These are phyloP conservation scores for Cartodere bifasciata DNA, from an alignment of 2,888 invertebrate species.

Conservation along the genomic window DNA sequence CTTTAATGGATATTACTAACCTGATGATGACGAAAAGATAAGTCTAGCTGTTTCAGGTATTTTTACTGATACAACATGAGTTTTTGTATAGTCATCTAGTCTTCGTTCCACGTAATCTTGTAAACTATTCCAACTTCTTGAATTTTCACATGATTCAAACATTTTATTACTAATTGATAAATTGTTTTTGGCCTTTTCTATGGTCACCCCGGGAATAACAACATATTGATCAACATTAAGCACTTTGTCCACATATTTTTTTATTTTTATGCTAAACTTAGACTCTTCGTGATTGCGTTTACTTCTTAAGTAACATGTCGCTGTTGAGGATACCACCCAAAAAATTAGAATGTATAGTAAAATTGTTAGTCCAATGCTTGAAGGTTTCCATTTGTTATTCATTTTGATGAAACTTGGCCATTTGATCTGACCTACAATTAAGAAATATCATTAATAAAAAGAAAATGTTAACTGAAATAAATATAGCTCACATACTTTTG, in stretches of 20 bases:
- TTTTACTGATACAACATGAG: conserved; percentile 51
- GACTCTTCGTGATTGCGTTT: conserved; percentile 14
- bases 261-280: conserved; percentile 40
- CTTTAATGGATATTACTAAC: too few relatives aligned
- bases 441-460: conserved; percentile 3
- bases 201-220: conserved; percentile 45
- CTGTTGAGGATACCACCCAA: conserved; percentile 3
- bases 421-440: conserved; percentile 16
- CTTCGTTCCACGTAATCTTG: conserved; percentile 45
- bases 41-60: conserved; percentile 53
- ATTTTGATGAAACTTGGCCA: conserved; percentile 23
- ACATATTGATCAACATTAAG: conserved; percentile 42
- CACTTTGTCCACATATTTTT: conserved; percentile 44
- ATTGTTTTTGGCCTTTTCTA: conserved; percentile 28
- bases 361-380: conserved; percentile 11
- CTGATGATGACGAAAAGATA: too few relatives aligned
- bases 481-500: too few relatives aligned
- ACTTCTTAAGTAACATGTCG: background rate
- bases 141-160: conserved; percentile 24
- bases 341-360: conserved; percentile 12
- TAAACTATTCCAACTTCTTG: conserved; percentile 35
- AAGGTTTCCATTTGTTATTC: conserved; percentile 22
- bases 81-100: conserved; percentile 44
- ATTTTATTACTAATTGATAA: background rate
- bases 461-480: background rate